Base-by-base conservation (phyloP, 30 jellyfish, hydroid and myxozoan species). In the Morbakka virulenta region DNA sequence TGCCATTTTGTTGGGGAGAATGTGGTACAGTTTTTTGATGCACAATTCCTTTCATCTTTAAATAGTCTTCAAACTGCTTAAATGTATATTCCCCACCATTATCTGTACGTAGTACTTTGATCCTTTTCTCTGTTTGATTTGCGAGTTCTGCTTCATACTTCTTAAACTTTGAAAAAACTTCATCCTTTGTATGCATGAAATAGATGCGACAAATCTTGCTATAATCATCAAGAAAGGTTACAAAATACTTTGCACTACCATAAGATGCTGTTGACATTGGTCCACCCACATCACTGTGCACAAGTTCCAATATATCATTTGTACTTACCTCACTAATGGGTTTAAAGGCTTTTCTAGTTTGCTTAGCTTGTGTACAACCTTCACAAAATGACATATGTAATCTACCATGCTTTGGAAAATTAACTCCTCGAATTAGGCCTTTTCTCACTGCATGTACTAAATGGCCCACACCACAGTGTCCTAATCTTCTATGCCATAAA, bases 381-480 rank as follows among this genome's bases (percentile, higher is more conserved):
- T 57, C 71, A 57, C 71, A 57, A 57, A 57, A 6, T 4, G 71
- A 24, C 11, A 57, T 9, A 6, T 41, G 9, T 17, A 41, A 41
- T 6, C 17, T 41, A 41, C 17, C 57, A 9, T 41, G 9, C 24
- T 6, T 57, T 24, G 31, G 71, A 9, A 41, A 17, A 17, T 41
- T 17, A 17, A 41, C 57, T 17, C 57, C 57, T 41, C 9, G 17
- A 41, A 73, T 76, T 76, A 73, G 74, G 2, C 52, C 28, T 29
- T 35, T 29, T 24, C 32, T 73, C 6, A 62, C 81, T 35, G 35
- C 31, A 13, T 36, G 79, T 17, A 13, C 9, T 22, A 73, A 57
- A 24, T 28, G 9, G 11, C 29, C 11, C 6, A 30, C 33, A 4
- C 84, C 63, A 52, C 66, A 67, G 50, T 76, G 87, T 4, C 87